These are phyloP conservation scores for honey bee (Apis mellifera) DNA, from an alignment of 1,140 invertebrate genomes.

Conservation along the genomic window Amel_HAv3.1 CM009937.2:5118001-5118500, in stretches of 20 bases:
- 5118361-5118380: neutral
- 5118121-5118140: too few species aligned
- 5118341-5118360: neutral
- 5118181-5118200: neutral
- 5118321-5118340: neutral
- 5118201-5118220: neutral
- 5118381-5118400: neutral
- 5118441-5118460: conserved; percentile 17
- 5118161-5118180: too few species aligned
- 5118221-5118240: neutral
- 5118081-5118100: too few species aligned
- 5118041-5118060: too few species aligned
- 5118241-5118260: neutral
- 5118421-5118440: neutral
- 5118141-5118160: too few species aligned
- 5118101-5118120: too few species aligned
- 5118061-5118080: too few species aligned
- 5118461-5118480: conserved; percentile 10
- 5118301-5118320: neutral
- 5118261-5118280: neutral
- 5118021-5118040: too few species aligned
- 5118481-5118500: conserved; percentile 17
- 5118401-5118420: neutral
- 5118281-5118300: neutral
- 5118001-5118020: too few species aligned